These are phyloP conservation scores for Eupithecia pulchellata DNA, from an alignment of 2,888 invertebrate species.

Conservation along the genomic window DNA sequence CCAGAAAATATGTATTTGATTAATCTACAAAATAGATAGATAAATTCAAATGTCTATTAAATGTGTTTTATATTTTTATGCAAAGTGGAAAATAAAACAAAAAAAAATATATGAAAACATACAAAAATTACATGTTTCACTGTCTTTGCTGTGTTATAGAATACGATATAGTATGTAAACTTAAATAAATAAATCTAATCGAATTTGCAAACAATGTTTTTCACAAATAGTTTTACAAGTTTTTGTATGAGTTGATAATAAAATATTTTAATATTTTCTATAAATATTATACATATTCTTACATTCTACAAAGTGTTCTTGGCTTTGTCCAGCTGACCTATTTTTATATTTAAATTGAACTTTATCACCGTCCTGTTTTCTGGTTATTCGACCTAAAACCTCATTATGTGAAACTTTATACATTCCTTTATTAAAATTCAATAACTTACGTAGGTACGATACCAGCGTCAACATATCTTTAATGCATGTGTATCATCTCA, in stretches of 20 bases:
- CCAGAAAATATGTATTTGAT: too few relatives aligned
- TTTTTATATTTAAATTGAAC: slow-evolving; percentile 22
- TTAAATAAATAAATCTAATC: neutral
- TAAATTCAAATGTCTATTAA: too few relatives aligned
- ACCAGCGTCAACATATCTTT: slow-evolving; percentile 71
- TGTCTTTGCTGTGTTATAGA: neutral
- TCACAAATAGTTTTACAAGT: neutral
- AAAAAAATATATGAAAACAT: too few relatives aligned
- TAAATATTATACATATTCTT: too few relatives aligned
- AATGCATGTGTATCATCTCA: slow-evolving; percentile 67
- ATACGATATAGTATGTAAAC: neutral
- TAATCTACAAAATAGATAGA: too few relatives aligned
- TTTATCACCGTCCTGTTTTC: slow-evolving; percentile 10
- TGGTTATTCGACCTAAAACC: slow-evolving; percentile 16
- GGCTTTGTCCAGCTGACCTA: slow-evolving; percentile 12
- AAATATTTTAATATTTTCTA: too few relatives aligned
- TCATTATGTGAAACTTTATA: slow-evolving; percentile 30
- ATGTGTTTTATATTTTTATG: too few relatives aligned
- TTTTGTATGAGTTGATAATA: too few relatives aligned
- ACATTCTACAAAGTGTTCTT: neutral
- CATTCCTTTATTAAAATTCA: slow-evolving; percentile 68
- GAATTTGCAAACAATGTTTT: neutral
- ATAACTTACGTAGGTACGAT: slow-evolving; percentile 66
- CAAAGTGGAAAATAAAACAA: too few relatives aligned
- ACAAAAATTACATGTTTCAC: neutral